Evolutionary conservation across 2,888 invertebrate species (phyloP).

Genomic region (Ormyrus nitidulus): DNA sequence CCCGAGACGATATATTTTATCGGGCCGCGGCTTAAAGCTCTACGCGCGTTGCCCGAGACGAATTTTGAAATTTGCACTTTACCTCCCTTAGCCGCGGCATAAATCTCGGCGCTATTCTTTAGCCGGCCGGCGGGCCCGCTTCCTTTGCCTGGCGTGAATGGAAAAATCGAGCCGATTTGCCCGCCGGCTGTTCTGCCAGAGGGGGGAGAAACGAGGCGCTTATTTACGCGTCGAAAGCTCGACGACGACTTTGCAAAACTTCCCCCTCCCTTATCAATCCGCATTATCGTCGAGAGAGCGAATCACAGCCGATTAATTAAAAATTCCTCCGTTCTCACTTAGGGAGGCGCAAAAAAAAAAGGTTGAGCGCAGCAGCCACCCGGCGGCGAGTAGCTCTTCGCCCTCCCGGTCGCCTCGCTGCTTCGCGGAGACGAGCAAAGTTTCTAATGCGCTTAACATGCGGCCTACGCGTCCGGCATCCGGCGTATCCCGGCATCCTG

Average conservation of each 20-base stretch:
- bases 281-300: constrained; percentile 46
- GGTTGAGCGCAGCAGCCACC: not conserved
- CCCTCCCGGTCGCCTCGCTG: not conserved
- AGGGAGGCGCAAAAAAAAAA: constrained; percentile 9
- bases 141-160: constrained; percentile 18
- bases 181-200: constrained; percentile 1
- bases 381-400: not conserved
- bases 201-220: not conserved
- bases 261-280: constrained; percentile 53
- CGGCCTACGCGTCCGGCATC: not conserved
- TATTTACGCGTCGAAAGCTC: constrained; percentile 22
- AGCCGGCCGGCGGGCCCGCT: not conserved
- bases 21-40: not conserved
- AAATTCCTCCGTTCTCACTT: constrained; percentile 23
- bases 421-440: not conserved
- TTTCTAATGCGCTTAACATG: constrained; percentile 15
- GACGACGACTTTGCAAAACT: constrained; percentile 50
- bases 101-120: not conserved
- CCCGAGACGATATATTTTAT: not conserved
- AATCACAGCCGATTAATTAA: constrained; percentile 18
- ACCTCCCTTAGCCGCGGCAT: not conserved
- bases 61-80: constrained; percentile 16
- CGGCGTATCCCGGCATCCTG: no score
- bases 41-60: not conserved
- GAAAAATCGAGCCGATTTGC: constrained; percentile 31